Base-by-base conservation (phyloP, 2,888 invertebrate genomes). In the Philhelius pedissequus region DNA sequence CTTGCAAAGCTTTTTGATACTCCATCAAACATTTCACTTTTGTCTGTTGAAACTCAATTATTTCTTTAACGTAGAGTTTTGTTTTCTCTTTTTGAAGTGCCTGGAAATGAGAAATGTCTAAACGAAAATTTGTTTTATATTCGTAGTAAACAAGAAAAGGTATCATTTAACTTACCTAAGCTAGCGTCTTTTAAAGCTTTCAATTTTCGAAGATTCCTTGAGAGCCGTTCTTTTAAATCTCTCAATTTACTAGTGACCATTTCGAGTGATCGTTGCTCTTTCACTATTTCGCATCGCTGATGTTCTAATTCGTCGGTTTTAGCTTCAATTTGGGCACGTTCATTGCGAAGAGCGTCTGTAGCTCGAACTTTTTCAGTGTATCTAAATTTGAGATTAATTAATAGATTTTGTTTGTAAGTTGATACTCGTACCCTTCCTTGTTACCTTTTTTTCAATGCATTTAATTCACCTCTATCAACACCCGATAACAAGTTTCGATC, bases 401-500 rank as follows among this genome's bases (percentile, higher is more conserved):
- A n/a, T n/a, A n/a, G n/a, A n/a, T 13, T 8, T 62, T 58, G 4
- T 30, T 13, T 35, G 0, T 13, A 40, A 15, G 4, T 15, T 6
- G 35, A 22, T 20, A 25, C 13, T 5, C 11, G 5, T 5, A 18
- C 1, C 7, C 32, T 35, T 58, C 2, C 8, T 8, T 35, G 2
- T n/a, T 70, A 89, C 89, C 88, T 87, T 18, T 82, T 86, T 30
- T 88, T 89, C 3, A 89, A 86, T 6, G 54, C 74, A 22, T 83
- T 86, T 8, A 94, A 87, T 87, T 92, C 92, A 3, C 92, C 91
- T 6, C 92, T 89, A 87, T 96, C 95, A 0, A 94, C 88, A 0
- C 94, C 93, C 0, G 94, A 94, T 2, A 96, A 89, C 1, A 93
- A 89, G 7, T 92, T 92, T 62, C 93, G 92, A 0, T 93, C 92